These are phyloP conservation scores for Triplophysa dalaica DNA, from an alignment of 2,113 vertebrate species.

Conservation along the genomic window DNA sequence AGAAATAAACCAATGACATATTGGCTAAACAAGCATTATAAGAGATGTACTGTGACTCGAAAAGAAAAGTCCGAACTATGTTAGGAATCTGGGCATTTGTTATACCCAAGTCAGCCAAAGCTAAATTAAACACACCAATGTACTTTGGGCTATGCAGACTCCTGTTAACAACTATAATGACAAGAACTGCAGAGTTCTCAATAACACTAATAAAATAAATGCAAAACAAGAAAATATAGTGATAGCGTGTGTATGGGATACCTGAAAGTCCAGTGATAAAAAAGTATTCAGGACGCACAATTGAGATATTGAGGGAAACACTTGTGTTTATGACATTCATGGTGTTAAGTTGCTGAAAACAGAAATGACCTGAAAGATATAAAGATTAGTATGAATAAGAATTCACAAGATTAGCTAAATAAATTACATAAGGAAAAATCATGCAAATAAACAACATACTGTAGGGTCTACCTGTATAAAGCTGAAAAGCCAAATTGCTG, in stretches of 20 bases:
- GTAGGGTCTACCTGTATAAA: too few species aligned
- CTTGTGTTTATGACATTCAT: slow-evolving; percentile 20
- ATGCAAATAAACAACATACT: too few species aligned
- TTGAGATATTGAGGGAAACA: background rate
- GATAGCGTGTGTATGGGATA: slow-evolving; percentile 21
- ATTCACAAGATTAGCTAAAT: too few species aligned
- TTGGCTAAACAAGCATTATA: slow-evolving; percentile 64
- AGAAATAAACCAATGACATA: slow-evolving; percentile 65
- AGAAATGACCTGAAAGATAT: background rate
- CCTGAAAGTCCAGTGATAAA: slow-evolving; percentile 47
- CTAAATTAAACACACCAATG: slow-evolving; percentile 69
- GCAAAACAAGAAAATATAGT: slow-evolving; percentile 36
- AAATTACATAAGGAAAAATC: too few species aligned
- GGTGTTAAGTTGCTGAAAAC: slow-evolving; percentile 3
- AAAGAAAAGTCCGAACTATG: slow-evolving; percentile 66
- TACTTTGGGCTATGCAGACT: slow-evolving; percentile 69
- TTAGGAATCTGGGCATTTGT: slow-evolving; percentile 68
- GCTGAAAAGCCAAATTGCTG: too few species aligned
- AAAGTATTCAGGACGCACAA: slow-evolving; percentile 45
- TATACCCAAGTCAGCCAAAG: slow-evolving; percentile 65
- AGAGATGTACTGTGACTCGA: slow-evolving; percentile 59
- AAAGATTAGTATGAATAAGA: background rate
- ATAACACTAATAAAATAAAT: slow-evolving; percentile 59
- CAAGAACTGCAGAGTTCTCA: slow-evolving; percentile 42
- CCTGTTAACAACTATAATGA: slow-evolving; percentile 22